phyloP scores from a whole-genome alignment of 2,888 invertebrate species.

The Prosapia bicincta region DNA sequence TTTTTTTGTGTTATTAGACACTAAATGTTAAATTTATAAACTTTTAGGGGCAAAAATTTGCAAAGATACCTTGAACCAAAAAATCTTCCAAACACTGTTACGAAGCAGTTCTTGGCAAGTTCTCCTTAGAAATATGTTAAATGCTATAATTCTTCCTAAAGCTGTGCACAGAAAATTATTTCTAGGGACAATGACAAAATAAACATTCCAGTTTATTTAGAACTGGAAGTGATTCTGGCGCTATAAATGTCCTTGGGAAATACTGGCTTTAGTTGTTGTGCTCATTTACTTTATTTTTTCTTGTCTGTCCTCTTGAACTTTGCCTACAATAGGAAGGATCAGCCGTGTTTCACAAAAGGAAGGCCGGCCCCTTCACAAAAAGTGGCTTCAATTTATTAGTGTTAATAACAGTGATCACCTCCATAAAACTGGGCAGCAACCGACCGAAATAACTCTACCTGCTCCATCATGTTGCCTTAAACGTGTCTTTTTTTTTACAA shows the following conservation, averaged over 20 bases:
- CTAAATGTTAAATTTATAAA: too few relatives aligned
- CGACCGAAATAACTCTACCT: neutral
- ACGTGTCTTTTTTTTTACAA: neutral
- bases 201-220: neutral
- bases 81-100: too few relatives aligned
- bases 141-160: too few relatives aligned
- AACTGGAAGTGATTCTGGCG: neutral
- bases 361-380: slow-evolving; percentile 9
- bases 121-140: too few relatives aligned
- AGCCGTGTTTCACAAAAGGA: neutral
- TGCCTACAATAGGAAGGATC: neutral
- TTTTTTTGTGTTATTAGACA: too few relatives aligned
- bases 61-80: too few relatives aligned
- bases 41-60: too few relatives aligned
- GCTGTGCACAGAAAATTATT: neutral
- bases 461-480: neutral
- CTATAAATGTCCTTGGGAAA: neutral
- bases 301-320: neutral
- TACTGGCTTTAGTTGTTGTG: neutral
- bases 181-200: neutral
- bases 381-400: slow-evolving; percentile 23
- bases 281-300: neutral
- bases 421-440: neutral
- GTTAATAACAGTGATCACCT: slow-evolving; percentile 19
- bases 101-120: too few relatives aligned